Evolutionary conservation across 2,797 vertebrate species (phyloP).

Genomic region (Sciurus vulgaris): DNA sequence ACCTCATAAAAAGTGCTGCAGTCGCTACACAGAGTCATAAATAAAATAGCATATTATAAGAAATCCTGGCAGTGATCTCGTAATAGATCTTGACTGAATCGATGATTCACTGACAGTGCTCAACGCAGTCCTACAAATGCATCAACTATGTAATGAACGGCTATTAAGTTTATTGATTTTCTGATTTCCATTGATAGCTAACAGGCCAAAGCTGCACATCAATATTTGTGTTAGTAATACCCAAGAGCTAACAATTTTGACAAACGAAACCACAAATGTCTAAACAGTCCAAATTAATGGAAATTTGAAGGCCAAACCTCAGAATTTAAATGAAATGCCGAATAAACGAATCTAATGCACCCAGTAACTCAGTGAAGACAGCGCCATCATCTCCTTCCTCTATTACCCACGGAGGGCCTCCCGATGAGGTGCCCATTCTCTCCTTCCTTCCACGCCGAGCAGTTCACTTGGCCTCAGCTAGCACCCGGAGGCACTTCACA

Average conservation of each 20-base stretch:
- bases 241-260: slow-evolving; percentile 91
- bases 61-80: slow-evolving; percentile 87
- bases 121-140: slow-evolving; percentile 92
- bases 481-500: not conserved
- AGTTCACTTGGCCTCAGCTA: not conserved
- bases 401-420: not conserved
- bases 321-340: slow-evolving; percentile 83
- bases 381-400: not conserved
- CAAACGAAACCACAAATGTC: slow-evolving; percentile 92
- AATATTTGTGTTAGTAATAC: slow-evolving; percentile 96
- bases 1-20: slow-evolving; percentile 66
- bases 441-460: not conserved
- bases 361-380: slow-evolving; percentile 47
- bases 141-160: slow-evolving; percentile 95
- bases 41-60: slow-evolving; percentile 85
- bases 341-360: slow-evolving; percentile 54
- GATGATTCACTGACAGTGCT: slow-evolving; percentile 92
- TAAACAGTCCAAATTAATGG: slow-evolving; percentile 86
- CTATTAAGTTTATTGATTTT: slow-evolving; percentile 97
- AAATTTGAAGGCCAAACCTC: slow-evolving; percentile 87
- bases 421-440: not conserved
- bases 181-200: slow-evolving; percentile 98
- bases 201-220: slow-evolving; percentile 94
- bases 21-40: slow-evolving; percentile 81
- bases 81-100: slow-evolving; percentile 95